Evolutionary conservation across 2,113 vertebrate species (phyloP).

Genomic region (Gymnocephalus cernua): DNA sequence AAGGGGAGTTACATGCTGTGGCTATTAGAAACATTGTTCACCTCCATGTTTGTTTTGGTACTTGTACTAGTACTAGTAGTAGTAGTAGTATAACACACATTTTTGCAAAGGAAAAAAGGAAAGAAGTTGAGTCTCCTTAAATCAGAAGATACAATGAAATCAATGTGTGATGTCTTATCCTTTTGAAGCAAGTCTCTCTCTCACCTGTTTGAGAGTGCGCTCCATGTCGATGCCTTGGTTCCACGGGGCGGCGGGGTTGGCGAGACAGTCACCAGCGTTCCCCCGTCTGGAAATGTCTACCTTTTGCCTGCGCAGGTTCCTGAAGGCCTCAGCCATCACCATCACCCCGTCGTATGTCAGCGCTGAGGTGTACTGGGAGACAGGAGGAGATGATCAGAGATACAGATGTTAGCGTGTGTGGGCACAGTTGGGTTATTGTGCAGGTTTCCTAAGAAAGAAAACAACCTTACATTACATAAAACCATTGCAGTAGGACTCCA

Average conservation of each 20-base stretch:
- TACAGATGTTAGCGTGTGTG: neutral
- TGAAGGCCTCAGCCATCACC: slow-evolving; percentile 99
- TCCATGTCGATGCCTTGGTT: slow-evolving; percentile 90
- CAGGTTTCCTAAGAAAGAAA: neutral
- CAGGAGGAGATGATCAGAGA: slow-evolving; percentile 12
- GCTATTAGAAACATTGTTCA: neutral
- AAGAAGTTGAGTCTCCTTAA: no score
- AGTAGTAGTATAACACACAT: neutral
- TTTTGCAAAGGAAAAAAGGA: neutral
- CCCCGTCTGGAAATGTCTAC: slow-evolving; percentile 97
- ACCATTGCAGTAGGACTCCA: neutral
- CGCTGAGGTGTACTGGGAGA: slow-evolving; percentile 94
- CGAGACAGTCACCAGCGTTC: slow-evolving; percentile 97
- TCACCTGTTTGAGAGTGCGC: slow-evolving; percentile 76
- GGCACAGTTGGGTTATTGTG: neutral
- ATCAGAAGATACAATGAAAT: neutral
- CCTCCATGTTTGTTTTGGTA: neutral
- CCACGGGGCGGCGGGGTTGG: slow-evolving; percentile 97
- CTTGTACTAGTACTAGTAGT: neutral
- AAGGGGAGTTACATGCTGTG: neutral
- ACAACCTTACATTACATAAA: neutral
- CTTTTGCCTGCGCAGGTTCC: slow-evolving; percentile 95
- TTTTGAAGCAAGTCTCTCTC: neutral
- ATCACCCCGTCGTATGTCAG: slow-evolving; percentile 98
- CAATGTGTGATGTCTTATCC: neutral